Conservation (phyloP, 2,888 invertebrate genomes). For the Pedicia rivosa region DNA sequence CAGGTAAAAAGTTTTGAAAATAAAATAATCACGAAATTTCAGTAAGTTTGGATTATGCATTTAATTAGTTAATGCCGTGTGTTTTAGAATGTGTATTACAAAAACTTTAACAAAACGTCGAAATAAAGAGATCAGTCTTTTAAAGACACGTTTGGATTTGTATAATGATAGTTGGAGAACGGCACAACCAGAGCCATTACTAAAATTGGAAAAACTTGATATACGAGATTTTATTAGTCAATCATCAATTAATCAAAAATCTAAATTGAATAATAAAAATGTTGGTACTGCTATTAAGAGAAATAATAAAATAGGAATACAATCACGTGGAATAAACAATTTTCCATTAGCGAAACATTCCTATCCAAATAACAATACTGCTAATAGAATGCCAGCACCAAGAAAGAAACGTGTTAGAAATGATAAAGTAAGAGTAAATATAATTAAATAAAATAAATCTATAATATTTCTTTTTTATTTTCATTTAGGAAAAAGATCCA, state of each 20-base stretch:
- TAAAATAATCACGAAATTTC: not conserved
- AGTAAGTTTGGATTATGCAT: too few species aligned
- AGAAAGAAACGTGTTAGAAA: too few species aligned
- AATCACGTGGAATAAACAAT: too few species aligned
- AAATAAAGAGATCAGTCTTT: conserved; percentile 22
- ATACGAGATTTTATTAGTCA: not conserved
- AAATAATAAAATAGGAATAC: too few species aligned
- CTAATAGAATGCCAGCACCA: too few species aligned
- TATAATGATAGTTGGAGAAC: conserved; percentile 27
- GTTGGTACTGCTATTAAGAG: too few species aligned
- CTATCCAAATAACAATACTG: too few species aligned
- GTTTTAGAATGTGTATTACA: conserved; percentile 6
- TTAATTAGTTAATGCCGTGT: not conserved
- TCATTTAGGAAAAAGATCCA: conserved; percentile 48
- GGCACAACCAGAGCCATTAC: conserved; percentile 1
- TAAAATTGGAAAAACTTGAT: conserved; percentile 4
- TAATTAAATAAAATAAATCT: too few species aligned
- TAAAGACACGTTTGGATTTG: conserved; percentile 24
- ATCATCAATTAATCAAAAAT: not conserved
- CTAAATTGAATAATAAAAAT: not conserved
- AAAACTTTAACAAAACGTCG: conserved; percentile 24
- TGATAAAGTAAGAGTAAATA: too few species aligned
- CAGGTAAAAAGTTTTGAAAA: conserved; percentile 19
- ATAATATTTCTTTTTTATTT: too few species aligned
- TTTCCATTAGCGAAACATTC: too few species aligned